Base-by-base conservation (phyloP, 2,888 invertebrate species). In the Brachylomia viminalis region DNA sequence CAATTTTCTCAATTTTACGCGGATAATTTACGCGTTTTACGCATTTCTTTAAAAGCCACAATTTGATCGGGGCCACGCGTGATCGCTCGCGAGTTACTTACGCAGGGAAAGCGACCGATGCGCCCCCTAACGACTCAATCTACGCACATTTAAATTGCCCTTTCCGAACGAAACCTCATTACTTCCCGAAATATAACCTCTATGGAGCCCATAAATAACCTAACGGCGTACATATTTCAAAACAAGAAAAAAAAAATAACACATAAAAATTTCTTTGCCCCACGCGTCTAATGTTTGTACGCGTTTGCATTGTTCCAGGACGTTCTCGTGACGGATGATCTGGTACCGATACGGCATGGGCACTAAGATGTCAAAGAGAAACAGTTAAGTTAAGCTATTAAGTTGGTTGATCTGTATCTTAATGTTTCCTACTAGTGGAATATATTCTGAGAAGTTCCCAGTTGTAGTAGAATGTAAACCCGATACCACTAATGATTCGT, bases 191-290 rank as follows among this genome's bases (percentile, higher is more conserved):
- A 95, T 95, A 94, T 95, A 96, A 96, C 96, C 96, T 96, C 96
- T 94, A 95, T 95, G 96, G 96, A 94, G 93, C 92, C 95, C 93
- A 96, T 96, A 96, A 96, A 96, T 96, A 96, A 95, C 92, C 91
- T 94, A 96, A 96, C 95, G 95, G 95, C 93, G 95, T 93, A 95
- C 96, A 96, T 96, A 96, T 96, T 96, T 96, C 96, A 96, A 95
- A 96, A 96, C 96, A 96, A 95, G 93, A 94, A 95, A 95, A 95
- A 95, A 93, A 94, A 94, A 95, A 95, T 93, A 94, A 95, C 94
- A 96, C 95, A 95, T 95, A 96, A 96, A 95, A 96, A 91, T 91
- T 95, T 95, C 95, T 95, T 95, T 93, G 92, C 93, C 94, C 95
- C 94, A 93, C 94, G 95, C 94, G 92, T 95, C 95, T 96, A 96